A percentile compares a stretch with the other conserved stretches of the same genome.
phyloP scores from a whole-genome alignment of 2,888 invertebrate genomes.

The Noctua fimbriata region DNA sequence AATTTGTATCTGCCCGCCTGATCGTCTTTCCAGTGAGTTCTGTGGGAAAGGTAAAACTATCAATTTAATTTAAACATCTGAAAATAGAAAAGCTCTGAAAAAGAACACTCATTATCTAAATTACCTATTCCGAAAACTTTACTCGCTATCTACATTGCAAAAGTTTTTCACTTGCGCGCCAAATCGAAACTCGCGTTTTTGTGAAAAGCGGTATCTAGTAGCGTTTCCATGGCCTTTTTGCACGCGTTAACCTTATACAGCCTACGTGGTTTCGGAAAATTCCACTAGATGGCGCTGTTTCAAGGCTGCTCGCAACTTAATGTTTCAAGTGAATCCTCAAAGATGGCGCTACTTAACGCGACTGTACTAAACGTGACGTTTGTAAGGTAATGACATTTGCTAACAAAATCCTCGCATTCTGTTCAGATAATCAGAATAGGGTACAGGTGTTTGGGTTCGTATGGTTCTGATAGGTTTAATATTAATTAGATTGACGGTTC shows the following conservation, averaged over 20 bases:
- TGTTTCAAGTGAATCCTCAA: constrained; percentile 67
- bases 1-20: neutral
- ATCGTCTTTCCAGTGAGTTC: neutral
- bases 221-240: constrained; percentile 73
- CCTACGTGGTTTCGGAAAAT: constrained; percentile 82
- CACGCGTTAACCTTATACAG: constrained; percentile 69
- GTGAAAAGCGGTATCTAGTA: constrained; percentile 83
- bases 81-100: neutral
- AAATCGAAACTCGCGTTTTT: constrained; percentile 25
- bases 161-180: constrained; percentile 11
- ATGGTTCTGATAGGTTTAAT: neutral
- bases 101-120: neutral
- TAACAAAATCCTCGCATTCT: neutral
- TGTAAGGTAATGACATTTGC: neutral
- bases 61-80: neutral
- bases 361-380: neutral
- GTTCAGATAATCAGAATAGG: neutral
- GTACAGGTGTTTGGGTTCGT: neutral
- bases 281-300: constrained; percentile 83
- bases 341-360: constrained; percentile 82
- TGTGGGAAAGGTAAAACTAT: neutral
- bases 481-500: neutral
- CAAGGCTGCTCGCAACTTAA: constrained; percentile 67
- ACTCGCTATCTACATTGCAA: neutral
- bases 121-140: neutral